These are phyloP conservation scores for Coracias cyanogaster DNA, from an alignment of 2,797 vertebrate species.

Conservation along the genomic window DNA sequence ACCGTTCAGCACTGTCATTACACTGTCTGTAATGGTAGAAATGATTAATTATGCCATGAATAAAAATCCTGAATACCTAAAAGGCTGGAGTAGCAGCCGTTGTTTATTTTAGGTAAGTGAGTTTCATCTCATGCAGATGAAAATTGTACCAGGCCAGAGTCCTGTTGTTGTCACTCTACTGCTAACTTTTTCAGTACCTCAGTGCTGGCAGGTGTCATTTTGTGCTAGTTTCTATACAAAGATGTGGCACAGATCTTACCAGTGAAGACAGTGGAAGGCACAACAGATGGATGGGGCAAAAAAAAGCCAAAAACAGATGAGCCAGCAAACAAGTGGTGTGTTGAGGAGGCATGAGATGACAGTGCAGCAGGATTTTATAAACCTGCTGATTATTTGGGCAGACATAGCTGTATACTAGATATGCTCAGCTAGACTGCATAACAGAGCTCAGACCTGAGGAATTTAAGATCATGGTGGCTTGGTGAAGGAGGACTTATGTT, in stretches of 20 bases:
- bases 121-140: background rate
- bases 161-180: background rate
- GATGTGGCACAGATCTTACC: background rate
- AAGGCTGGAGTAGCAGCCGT: background rate
- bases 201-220: background rate
- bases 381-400: background rate
- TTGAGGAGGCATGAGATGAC: background rate
- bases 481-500: background rate
- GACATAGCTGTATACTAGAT: background rate
- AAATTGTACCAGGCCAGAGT: background rate
- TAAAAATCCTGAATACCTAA: background rate
- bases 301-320: background rate
- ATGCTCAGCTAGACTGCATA: background rate
- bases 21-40: background rate
- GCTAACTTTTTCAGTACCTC: background rate
- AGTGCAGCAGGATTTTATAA: background rate
- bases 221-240: background rate
- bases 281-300: background rate
- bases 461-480: background rate
- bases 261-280: background rate
- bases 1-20: background rate
- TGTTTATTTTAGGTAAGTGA: background rate
- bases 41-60: background rate
- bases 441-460: background rate
- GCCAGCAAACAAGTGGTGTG: background rate